phyloP scores from a whole-genome alignment of 2,113 vertebrate genomes.

The Eidolon helvum region DNA sequence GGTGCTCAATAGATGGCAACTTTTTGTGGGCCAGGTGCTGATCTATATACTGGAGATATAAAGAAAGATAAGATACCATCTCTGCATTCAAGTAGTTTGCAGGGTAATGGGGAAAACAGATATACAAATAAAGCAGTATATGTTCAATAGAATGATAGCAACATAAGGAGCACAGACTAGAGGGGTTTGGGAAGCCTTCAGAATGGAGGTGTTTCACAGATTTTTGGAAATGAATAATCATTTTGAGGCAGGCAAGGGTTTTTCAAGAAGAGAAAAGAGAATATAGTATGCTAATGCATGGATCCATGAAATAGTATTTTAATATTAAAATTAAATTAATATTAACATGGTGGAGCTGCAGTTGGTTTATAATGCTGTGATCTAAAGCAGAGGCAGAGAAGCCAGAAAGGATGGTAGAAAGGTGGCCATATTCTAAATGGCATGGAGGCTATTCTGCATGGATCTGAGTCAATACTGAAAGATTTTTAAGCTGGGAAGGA shows the following conservation, averaged over 20 bases:
- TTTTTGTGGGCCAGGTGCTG: background rate
- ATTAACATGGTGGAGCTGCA: background rate
- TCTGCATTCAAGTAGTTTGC: background rate
- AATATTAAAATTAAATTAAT: background rate
- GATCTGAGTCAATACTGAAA: background rate
- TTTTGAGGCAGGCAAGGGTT: background rate
- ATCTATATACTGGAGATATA: background rate
- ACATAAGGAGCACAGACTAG: background rate
- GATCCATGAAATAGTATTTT: background rate
- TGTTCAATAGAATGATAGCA: background rate
- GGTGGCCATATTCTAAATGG: background rate
- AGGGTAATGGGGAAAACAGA: background rate
- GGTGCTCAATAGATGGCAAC: background rate
- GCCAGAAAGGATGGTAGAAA: background rate
- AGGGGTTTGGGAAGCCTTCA: background rate
- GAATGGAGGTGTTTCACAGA: background rate
- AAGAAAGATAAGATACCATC: background rate
- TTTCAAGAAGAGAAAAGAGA: background rate
- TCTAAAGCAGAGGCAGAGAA: background rate
- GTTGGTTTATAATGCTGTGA: background rate
- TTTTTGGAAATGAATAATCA: slow-evolving; percentile 12
- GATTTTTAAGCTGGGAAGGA: background rate
- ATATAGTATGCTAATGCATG: background rate
- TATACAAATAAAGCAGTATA: background rate
- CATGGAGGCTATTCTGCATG: background rate